Evolutionary conservation across 2,113 vertebrate species (phyloP).

Genomic region (Phalacrocorax pelagicus): DNA sequence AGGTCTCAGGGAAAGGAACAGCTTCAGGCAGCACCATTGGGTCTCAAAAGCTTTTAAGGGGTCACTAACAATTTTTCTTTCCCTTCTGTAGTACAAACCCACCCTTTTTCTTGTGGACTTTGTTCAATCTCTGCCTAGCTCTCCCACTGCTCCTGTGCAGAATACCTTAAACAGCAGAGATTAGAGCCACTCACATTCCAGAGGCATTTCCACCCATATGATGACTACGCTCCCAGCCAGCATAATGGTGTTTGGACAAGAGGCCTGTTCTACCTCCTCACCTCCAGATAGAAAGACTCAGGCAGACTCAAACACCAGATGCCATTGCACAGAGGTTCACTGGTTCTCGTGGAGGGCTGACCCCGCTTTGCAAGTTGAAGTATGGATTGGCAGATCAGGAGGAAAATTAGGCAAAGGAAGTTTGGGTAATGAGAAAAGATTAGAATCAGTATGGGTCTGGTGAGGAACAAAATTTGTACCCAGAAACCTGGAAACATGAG

Average conservation of each 20-base stretch:
- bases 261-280: neutral
- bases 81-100: neutral
- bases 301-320: neutral
- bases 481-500: neutral
- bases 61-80: neutral
- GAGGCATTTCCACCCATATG: neutral
- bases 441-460: neutral
- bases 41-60: neutral
- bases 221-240: neutral
- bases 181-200: neutral
- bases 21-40: neutral
- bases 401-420: neutral
- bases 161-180: neutral
- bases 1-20: neutral
- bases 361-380: neutral
- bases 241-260: neutral
- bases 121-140: accelerated
- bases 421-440: neutral
- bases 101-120: neutral
- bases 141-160: accelerated
- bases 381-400: neutral
- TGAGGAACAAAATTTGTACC: neutral
- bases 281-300: neutral
- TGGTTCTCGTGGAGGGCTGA: neutral
- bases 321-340: neutral